These are phyloP conservation scores for Phaethon lepturus DNA, from an alignment of 2,113 vertebrate species.

Conservation along the genomic window DNA sequence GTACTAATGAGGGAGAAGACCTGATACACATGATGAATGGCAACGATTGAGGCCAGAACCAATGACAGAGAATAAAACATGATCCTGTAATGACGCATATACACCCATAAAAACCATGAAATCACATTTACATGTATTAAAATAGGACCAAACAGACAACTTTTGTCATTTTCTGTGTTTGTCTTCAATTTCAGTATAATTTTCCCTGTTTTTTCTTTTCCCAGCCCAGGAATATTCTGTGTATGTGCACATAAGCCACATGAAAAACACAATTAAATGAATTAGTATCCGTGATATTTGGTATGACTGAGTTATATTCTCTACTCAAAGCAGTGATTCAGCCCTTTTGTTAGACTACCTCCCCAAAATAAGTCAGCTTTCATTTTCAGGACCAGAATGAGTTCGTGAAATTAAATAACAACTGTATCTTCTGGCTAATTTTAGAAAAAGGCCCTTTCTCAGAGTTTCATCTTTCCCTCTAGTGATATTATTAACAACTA, in stretches of 20 bases:
- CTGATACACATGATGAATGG: neutral
- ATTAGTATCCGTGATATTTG: neutral
- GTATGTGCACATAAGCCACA: no score
- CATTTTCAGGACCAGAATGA: neutral
- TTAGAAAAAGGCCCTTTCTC: neutral
- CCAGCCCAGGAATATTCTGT: neutral
- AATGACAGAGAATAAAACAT: neutral
- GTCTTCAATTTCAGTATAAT: neutral
- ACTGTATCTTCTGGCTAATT: neutral
- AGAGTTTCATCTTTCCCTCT: neutral
- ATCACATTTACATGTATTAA: neutral
- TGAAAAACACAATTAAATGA: neutral
- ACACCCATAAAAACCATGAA: neutral
- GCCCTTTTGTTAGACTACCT: neutral
- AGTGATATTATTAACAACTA: neutral
- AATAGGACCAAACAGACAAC: neutral
- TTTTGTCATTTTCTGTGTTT: neutral
- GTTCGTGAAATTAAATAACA: neutral
- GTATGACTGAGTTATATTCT: neutral
- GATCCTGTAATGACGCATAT: neutral
- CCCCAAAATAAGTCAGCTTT: neutral
- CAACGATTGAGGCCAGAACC: neutral
- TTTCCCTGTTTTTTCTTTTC: neutral
- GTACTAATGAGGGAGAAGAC: neutral
- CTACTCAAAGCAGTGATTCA: neutral